Base-by-base conservation (phyloP, 2,888 invertebrate genomes). In the Tenthredo livida region DNA sequence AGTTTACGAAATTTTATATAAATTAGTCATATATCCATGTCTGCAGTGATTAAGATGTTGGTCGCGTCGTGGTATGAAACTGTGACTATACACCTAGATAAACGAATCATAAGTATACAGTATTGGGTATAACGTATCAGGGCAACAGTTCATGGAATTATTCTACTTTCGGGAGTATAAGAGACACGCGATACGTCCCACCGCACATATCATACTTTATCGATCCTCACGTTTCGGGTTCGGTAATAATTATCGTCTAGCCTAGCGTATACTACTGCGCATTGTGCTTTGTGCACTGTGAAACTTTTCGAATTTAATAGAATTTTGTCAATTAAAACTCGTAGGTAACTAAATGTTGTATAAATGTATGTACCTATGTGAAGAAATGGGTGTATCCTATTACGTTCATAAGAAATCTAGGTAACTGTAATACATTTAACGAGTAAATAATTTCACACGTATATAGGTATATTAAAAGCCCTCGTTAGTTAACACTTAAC, bases 401-500 rank as follows among this genome's bases (percentile, higher is more conserved):
- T 61, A 61, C 12, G 12, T 61, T 25, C 0, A 54, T 5, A 7
- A 37, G 17, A 70, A 70, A 70, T 70, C 70, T 37, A 50, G 17
- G 37, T 70, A 61, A 61, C 25, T 25, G 70, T 70, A 37, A 70
- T 15, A 70, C 70, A 37, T 17, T 17, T 37, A 17, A 37, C 5
- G 12, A 70, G 25, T 61, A 70, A 17, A 29, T 37, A 37, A 70
- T 70, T 37, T n/a, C n/a, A 70, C 33, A 37, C 17, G 37, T 70
- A 70, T 25, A 65, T 33, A 29, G 67, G 25, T 33, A 37, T 37
- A 70, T 70, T 29, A 70, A 37, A 70, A 70, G 33, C 10, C 72
- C 72, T 21, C 10, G 72, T 73, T 73, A 73, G 43, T 33, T 77
- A 50, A 50, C 54, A 29, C 77, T 77, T 77, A 75, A 25, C 21